phyloP scores from a whole-genome alignment of 2,113 vertebrate species.

The Myiopsitta monachus region DNA sequence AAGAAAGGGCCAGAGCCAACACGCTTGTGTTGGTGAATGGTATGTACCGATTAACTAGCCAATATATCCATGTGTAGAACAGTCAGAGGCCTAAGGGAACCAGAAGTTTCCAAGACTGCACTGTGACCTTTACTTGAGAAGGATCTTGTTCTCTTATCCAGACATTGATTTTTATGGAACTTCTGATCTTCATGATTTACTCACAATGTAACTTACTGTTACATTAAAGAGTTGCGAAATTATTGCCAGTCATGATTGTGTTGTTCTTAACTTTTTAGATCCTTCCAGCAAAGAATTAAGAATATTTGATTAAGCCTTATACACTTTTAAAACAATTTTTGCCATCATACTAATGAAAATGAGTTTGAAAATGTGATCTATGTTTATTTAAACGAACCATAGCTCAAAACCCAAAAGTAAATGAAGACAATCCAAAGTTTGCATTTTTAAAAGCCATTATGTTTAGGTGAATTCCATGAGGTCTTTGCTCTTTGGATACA shows the following conservation, averaged over 20 bases:
- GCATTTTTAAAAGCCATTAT: neutral
- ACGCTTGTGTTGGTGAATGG: neutral
- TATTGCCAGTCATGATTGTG: neutral
- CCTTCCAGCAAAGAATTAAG: neutral
- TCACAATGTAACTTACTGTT: neutral
- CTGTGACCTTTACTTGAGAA: neutral
- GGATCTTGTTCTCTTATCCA: neutral
- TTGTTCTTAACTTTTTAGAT: neutral
- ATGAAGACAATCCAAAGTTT: neutral
- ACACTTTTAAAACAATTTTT: neutral
- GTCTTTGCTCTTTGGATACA: neutral
- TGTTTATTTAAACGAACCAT: neutral
- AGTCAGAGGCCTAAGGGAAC: neutral
- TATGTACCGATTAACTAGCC: neutral
- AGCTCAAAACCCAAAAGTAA: neutral
- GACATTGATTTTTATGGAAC: neutral
- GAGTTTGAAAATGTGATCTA: neutral
- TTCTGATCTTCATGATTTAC: neutral
- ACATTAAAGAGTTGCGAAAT: neutral
- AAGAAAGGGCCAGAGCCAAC: neutral
- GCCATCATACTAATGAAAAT: neutral
- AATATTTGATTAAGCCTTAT: neutral
- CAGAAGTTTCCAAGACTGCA: neutral
- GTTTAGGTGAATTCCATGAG: neutral
- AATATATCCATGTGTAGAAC: neutral